Base-by-base conservation (phyloP, 2,797 vertebrate genomes). In the Benthosema pterotum region DNA sequence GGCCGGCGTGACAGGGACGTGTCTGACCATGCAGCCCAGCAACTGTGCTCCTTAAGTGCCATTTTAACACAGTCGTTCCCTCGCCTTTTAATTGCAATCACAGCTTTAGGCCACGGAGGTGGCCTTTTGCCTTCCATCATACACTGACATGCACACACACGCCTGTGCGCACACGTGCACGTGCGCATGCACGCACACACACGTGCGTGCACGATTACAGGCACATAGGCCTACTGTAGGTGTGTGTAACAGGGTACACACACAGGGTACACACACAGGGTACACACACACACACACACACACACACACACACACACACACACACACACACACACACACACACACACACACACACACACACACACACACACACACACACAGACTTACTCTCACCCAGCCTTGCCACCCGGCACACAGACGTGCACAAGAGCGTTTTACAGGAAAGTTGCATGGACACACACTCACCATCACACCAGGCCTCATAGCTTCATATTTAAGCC, bases 1-100 rank as follows among this genome's bases (percentile, higher is more conserved):
- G 71, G 77, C 80, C 83, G 82, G 88, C 85, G 80, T 74, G 83
- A 86, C 76, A 78, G 77, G 84, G 89, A 87, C 74, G 81, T 85
- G 77, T 85, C 86, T 77, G 65, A 80, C 84, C 84, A n/a, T n/a
- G n/a, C n/a, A 83, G 83, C 82, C 82, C 76, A 87, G 87, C 85
- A 83, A 69, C 66, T 42, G 15, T 38, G 84, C 76, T 85, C 85
- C 83, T 87, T 86, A 86, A 90, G 88, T 90, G 88, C 80, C 83
- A 86, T 88, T 89, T 88, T 86, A 87, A 90, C 85, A 87, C 77
- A 78, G 77, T 81, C 77, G 66, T 80, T 74, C 80, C 75, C 72
- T 63, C 65, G 64, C 80, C 77, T 89, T 89, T 91, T 89, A 89
- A 89, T 90, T 86, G 85, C 88, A 86, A 81, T 87, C 84, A 76